Percentiles rank a stretch among this genome's conserved stretches.
phyloP scores from a whole-genome alignment of 2,113 vertebrate species.

The Eolophus roseicapilla region DNA sequence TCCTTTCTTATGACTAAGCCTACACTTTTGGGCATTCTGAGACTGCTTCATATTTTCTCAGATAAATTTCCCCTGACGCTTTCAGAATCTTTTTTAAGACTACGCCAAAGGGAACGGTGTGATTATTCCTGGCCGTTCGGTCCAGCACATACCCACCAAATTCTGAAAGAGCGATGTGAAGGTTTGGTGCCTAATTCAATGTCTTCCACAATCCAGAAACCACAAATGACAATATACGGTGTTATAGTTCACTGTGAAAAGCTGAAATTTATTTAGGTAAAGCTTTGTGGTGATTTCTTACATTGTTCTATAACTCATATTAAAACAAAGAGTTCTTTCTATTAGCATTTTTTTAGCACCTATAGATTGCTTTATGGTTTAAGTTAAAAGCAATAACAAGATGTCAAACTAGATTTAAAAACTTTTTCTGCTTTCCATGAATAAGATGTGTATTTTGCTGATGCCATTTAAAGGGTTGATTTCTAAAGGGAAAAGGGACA shows the following conservation, averaged over 20 bases:
- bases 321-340: neutral
- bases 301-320: neutral
- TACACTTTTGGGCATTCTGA: neutral
- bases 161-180: neutral
- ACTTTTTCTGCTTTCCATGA: neutral
- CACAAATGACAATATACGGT: slow-evolving; percentile 1
- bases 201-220: neutral
- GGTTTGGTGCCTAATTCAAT: slow-evolving; percentile 24
- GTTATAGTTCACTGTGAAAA: slow-evolving; percentile 3
- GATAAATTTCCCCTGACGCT: neutral
- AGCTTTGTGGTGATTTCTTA: neutral
- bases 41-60: neutral
- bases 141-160: neutral
- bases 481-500: neutral
- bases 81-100: slow-evolving; percentile 25
- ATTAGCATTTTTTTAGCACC: neutral
- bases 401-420: neutral
- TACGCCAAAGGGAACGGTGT: neutral
- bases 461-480: neutral
- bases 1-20: neutral
- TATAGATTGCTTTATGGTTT: neutral
- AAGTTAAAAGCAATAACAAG: slow-evolving; percentile 16
- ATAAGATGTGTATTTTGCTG: neutral
- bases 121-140: neutral
- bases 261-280: slow-evolving; percentile 11